Conservation (phyloP, 2,113 vertebrate species). For the Tursiops truncatus region DNA sequence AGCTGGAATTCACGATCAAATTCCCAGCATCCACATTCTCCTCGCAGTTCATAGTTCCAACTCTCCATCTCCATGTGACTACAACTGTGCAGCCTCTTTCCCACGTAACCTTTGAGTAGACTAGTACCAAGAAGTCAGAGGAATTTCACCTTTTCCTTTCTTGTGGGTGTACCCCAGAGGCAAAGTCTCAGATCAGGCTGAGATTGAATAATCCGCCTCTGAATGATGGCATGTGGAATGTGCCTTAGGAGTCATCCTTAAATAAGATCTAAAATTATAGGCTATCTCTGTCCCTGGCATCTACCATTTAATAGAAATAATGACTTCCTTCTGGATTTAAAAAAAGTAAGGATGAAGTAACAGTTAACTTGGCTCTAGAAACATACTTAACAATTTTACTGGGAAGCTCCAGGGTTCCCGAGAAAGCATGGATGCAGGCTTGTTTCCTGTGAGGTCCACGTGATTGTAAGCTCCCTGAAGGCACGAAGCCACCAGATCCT, state of each 20-base stretch:
- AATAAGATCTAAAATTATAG: background rate
- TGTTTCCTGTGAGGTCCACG: background rate
- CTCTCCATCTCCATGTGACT: background rate
- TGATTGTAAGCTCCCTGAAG: background rate
- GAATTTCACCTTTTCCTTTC: background rate
- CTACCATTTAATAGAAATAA: background rate
- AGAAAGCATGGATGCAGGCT: background rate
- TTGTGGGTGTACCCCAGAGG: background rate
- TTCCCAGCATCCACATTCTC: background rate
- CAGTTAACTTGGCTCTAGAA: background rate
- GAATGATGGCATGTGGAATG: background rate
- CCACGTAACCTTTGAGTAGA: background rate
- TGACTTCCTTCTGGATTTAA: background rate
- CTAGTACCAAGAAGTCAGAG: background rate
- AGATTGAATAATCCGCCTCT: background rate
- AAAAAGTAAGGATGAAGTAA: background rate
- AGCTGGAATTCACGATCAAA: background rate
- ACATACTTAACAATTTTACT: background rate
- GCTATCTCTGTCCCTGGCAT: background rate
- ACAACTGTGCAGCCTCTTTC: background rate
- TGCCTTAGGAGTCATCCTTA: background rate
- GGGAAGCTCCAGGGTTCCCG: background rate
- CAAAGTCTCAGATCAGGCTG: background rate
- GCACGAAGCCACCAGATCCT: background rate
- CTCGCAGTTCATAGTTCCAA: background rate